A percentile compares a stretch with the other conserved stretches of the same genome.
These are phyloP conservation scores for Aurelia aurita DNA, from an alignment of 30 jellyfish, hydroid and myxozoan genomes.

Conservation along the genomic window DNA sequence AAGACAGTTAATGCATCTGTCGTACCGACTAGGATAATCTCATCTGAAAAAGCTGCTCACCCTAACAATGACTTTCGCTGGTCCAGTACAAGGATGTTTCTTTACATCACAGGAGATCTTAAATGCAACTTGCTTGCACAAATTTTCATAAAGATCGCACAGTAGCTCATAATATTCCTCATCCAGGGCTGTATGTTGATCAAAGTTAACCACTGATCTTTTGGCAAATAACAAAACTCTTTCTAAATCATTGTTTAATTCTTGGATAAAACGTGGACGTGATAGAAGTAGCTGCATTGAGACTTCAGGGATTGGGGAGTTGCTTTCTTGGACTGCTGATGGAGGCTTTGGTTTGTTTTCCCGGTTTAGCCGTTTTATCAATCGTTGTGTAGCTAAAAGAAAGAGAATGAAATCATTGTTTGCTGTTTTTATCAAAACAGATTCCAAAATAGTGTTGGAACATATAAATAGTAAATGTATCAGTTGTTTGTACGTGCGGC, in stretches of 20 bases:
- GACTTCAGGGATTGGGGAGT: conserved; percentile 81
- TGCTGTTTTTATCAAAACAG: too few relatives aligned
- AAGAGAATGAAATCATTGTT: too few relatives aligned
- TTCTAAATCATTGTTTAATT: conserved; percentile 66
- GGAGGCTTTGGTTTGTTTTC: conserved; percentile 71
- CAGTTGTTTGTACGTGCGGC: too few relatives aligned
- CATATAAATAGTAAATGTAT: too few relatives aligned
- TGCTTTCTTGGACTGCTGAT: conserved; percentile 22
- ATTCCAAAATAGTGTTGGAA: too few relatives aligned
- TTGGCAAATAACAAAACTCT: conserved; percentile 72
- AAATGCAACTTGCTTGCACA: conserved; percentile 34
- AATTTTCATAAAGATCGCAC: conserved; percentile 68
- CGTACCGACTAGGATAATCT: too few relatives aligned
- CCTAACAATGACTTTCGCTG: conserved; percentile 65
- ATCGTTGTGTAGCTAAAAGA: conserved; percentile 71
- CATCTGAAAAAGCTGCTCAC: conserved; percentile 27
- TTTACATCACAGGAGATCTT: conserved; percentile 69
- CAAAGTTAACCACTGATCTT: conserved; percentile 44
- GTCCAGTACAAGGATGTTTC: conserved; percentile 71
- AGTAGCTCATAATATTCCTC: conserved; percentile 74
- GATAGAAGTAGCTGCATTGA: conserved; percentile 68
- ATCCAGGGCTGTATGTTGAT: conserved; percentile 82
- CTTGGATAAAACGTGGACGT: conserved; percentile 83
- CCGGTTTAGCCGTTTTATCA: conserved; percentile 56
- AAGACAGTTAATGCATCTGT: too few relatives aligned